Evolutionary conservation across 2,888 invertebrate genomes (phyloP).

Genomic region (Trichopoda pennipes): DNA sequence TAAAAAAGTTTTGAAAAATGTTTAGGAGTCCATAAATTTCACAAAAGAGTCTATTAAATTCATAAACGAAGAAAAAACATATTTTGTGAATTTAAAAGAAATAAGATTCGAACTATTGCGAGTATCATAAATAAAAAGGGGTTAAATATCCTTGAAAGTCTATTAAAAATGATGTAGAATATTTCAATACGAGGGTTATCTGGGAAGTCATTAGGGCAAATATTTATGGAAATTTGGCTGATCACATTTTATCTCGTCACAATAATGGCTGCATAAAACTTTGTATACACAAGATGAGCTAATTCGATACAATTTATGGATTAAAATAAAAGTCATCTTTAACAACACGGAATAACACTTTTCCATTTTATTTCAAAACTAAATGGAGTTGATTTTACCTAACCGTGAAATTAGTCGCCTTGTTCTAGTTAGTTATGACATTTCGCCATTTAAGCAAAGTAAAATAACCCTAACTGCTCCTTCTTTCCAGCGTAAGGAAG

Average conservation of each 20-base stretch:
- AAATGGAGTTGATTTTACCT: no score
- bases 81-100: slow-evolving; percentile 36
- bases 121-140: slow-evolving; percentile 48
- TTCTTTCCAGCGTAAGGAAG: no score
- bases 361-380: no score
- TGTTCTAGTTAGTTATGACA: no score
- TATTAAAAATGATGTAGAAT: slow-evolving; percentile 19
- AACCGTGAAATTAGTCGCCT: no score
- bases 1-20: slow-evolving; percentile 9
- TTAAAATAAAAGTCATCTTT: no score
- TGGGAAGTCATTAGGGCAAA: background rate
- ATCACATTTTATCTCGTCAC: background rate
- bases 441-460: no score
- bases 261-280: background rate
- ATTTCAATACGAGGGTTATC: slow-evolving; percentile 15
- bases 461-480: no score
- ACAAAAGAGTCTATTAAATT: slow-evolving; percentile 20
- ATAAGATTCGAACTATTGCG: background rate
- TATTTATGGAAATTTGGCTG: background rate
- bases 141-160: slow-evolving; percentile 38
- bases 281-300: background rate
- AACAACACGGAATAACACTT: no score
- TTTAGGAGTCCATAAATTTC: slow-evolving; percentile 49
- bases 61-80: slow-evolving; percentile 46
- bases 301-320: no score